Percentiles rank a stretch among this genome's conserved stretches.
Conservation (phyloP, 2,113 vertebrate genomes). For the Platysternon megacephalum region DNA sequence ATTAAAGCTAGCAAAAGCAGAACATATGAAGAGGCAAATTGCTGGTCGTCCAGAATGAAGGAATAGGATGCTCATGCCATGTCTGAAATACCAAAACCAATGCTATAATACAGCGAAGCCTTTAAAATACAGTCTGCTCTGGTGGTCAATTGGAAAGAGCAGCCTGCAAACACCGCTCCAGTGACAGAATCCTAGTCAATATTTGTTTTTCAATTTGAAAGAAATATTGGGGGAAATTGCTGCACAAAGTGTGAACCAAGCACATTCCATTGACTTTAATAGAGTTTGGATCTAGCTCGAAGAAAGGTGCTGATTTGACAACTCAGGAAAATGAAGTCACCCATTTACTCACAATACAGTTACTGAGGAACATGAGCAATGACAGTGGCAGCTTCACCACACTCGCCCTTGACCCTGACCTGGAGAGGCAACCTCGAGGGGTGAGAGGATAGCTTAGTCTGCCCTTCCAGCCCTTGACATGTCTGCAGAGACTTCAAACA, state of each 20-base stretch:
- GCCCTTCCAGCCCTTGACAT: not conserved
- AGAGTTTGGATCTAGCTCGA: not conserved
- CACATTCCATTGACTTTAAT: not conserved
- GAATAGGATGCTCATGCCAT: not conserved
- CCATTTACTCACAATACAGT: not conserved
- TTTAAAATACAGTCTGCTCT: not conserved
- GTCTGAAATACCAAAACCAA: not conserved
- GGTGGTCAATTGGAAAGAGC: not conserved
- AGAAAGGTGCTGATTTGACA: not conserved
- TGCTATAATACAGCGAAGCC: not conserved
- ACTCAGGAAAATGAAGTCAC: not conserved
- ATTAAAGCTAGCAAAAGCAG: not conserved
- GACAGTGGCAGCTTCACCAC: fast-evolving
- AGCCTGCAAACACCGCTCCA: not conserved
- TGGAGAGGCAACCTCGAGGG: not conserved
- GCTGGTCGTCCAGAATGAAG: not conserved
- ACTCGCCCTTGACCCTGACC: not conserved
- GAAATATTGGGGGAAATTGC: not conserved
- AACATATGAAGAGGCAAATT: not conserved
- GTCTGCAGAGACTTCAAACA: not conserved
- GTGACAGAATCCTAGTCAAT: not conserved
- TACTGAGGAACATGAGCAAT: not conserved
- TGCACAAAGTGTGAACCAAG: not conserved
- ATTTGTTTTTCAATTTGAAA: not conserved
- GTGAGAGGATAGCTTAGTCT: not conserved